These are phyloP conservation scores for Okamejei kenojei DNA, from an alignment of 2,797 vertebrate species.

Conservation along the genomic window DNA sequence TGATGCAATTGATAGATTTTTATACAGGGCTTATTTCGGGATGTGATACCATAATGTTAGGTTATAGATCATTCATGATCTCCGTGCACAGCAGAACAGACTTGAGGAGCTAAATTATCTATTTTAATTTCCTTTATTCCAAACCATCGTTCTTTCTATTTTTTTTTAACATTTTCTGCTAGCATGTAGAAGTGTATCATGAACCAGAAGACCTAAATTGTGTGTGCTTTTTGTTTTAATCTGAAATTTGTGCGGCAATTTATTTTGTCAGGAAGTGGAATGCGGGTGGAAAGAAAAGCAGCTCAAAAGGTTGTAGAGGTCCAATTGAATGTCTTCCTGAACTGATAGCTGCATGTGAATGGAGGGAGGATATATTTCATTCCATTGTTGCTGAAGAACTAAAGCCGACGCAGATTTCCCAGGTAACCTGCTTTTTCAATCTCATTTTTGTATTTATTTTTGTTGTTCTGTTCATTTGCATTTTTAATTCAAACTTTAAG, in stretches of 20 bases:
- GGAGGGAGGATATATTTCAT: slow-evolving; percentile 69
- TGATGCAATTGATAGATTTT: background rate
- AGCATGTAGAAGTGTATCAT: slow-evolving; percentile 34
- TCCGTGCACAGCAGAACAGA: background rate
- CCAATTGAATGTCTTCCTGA: slow-evolving; percentile 85
- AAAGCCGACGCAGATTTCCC: slow-evolving; percentile 61
- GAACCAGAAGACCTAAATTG: background rate
- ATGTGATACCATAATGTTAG: background rate
- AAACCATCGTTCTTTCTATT: background rate
- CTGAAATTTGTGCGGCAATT: slow-evolving; percentile 12
- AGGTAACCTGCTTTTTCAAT: slow-evolving; percentile 61
- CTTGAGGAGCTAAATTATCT: background rate
- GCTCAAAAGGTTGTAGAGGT: slow-evolving; percentile 52
- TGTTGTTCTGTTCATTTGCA: background rate
- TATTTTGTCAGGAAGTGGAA: slow-evolving; percentile 67
- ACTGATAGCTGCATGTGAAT: slow-evolving; percentile 75
- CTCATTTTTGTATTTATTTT: background rate
- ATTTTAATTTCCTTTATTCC: background rate
- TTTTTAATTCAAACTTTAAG: background rate
- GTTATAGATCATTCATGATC: background rate
- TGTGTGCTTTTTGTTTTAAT: slow-evolving; percentile 9
- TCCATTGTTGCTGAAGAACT: slow-evolving; percentile 68
- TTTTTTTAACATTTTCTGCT: slow-evolving; percentile 45
- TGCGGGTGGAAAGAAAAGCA: slow-evolving; percentile 52
- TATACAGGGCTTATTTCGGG: background rate